Evolutionary conservation across 1,140 invertebrate species (phyloP).

Genomic region (Pomacea maculata): DNA sequence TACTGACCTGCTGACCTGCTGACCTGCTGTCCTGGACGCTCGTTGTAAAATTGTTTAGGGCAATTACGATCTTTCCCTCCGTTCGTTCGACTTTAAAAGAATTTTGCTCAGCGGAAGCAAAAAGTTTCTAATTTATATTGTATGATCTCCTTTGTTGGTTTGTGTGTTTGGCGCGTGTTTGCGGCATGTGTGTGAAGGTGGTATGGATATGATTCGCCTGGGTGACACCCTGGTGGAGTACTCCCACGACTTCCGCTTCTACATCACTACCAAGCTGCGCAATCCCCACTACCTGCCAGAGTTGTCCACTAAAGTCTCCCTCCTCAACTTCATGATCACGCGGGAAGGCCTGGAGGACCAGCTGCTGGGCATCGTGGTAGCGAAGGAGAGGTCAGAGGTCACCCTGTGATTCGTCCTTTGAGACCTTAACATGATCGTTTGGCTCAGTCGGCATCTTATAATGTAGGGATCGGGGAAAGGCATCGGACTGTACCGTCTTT

Average conservation of each 20-base stretch:
- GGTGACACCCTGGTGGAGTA: conserved; percentile 66
- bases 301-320: conserved; percentile 65
- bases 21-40: too few species aligned
- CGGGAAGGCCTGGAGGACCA: conserved; percentile 67
- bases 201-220: conserved; percentile 64
- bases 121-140: too few species aligned
- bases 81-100: too few species aligned
- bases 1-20: too few species aligned
- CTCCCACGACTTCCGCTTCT: conserved; percentile 64
- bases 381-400: conserved; percentile 63
- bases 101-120: too few species aligned
- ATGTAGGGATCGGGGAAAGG: too few species aligned
- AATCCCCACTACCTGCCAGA: conserved; percentile 67
- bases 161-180: too few species aligned
- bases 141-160: too few species aligned
- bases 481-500: too few species aligned
- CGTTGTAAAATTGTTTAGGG: neutral
- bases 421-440: too few species aligned
- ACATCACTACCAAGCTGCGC: conserved; percentile 66
- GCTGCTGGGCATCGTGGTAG: conserved; percentile 66
- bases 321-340: conserved; percentile 68
- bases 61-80: neutral
- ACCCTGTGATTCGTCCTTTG: neutral
- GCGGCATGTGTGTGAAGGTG: conserved; percentile 1
- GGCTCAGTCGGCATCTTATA: too few species aligned